Evolutionary conservation across 2,113 vertebrate species (phyloP).

Genomic region (Halcyon malimbica): DNA sequence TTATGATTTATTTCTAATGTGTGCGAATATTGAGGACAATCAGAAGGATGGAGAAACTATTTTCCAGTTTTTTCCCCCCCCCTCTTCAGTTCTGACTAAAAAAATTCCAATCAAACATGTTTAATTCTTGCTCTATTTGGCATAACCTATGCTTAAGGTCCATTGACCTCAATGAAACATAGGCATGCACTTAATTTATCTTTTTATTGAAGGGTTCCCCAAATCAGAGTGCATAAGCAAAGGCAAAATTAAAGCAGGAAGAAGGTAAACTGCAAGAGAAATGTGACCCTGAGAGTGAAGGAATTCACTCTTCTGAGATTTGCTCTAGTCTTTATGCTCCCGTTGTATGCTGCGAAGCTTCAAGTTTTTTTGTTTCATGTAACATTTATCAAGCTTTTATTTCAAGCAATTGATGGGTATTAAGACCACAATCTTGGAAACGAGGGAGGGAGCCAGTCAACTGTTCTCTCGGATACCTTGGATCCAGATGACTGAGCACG

Average conservation of each 20-base stretch:
- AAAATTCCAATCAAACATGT: not conserved
- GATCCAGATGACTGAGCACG: not conserved
- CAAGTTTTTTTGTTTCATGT: not conserved
- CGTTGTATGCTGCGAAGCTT: not conserved
- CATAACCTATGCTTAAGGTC: not conserved
- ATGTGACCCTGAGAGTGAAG: not conserved
- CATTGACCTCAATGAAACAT: not conserved
- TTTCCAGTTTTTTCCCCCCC: not conserved
- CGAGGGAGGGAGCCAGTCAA: accelerated
- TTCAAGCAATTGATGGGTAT: not conserved
- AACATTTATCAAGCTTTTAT: not conserved
- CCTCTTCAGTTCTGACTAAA: not conserved
- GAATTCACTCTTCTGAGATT: not conserved
- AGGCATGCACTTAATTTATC: not conserved
- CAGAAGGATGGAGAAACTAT: not conserved
- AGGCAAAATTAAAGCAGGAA: not conserved
- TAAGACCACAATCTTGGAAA: not conserved
- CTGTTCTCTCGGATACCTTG: not conserved
- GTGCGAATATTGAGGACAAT: not conserved
- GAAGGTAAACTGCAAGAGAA: not conserved
- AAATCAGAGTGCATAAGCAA: not conserved
- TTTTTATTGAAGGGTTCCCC: not conserved
- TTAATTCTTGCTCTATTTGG: not conserved
- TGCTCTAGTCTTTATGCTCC: not conserved
- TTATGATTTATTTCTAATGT: not conserved